Conservation (phyloP, 2,113 vertebrate genomes). For the Silurus meridionalis region DNA sequence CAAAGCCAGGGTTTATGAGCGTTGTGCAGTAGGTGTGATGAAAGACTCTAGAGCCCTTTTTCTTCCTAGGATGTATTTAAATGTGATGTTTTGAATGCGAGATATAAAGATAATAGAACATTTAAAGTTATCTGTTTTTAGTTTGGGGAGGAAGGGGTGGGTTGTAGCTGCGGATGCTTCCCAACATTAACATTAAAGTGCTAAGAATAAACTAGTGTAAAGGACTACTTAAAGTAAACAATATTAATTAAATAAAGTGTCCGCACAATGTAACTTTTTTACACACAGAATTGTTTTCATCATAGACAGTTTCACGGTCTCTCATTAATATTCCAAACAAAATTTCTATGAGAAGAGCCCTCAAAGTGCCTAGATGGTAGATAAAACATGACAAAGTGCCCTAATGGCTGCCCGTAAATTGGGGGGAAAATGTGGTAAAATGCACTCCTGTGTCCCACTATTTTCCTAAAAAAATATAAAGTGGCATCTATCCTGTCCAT, state of each 20-base stretch:
- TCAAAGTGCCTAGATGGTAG: background rate
- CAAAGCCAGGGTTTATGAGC: constrained; percentile 19
- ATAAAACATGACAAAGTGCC: background rate
- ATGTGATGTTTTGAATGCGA: background rate
- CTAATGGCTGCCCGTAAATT: constrained; percentile 1
- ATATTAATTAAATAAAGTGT: background rate
- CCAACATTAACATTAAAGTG: background rate
- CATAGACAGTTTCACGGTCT: background rate
- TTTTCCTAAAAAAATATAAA: background rate
- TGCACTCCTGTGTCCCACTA: too few species aligned
- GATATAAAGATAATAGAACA: constrained; percentile 12
- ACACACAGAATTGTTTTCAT: background rate
- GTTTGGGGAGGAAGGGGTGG: background rate
- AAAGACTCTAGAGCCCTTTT: background rate
- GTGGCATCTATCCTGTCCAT: background rate
- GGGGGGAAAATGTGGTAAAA: background rate
- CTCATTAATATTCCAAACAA: background rate
- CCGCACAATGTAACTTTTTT: background rate
- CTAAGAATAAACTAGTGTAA: background rate
- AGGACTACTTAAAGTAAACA: background rate
- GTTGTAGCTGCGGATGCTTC: background rate
- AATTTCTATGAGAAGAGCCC: background rate
- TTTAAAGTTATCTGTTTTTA: background rate
- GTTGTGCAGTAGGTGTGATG: constrained; percentile 6
- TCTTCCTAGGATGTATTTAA: constrained; percentile 10